Conservation (phyloP, 1,140 invertebrate species). For the Drosophila nigromelanica region DNA sequence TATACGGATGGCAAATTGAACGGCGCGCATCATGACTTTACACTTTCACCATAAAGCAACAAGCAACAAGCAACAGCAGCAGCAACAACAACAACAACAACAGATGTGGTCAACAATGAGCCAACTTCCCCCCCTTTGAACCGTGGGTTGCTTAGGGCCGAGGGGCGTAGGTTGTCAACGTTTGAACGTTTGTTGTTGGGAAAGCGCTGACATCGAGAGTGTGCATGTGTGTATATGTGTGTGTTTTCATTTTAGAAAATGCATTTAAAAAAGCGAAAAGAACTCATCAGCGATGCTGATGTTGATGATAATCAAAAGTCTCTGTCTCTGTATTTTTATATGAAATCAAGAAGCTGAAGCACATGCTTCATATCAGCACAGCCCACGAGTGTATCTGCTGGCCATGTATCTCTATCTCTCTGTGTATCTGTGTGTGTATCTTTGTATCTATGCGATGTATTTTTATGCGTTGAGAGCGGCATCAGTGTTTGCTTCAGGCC, state of each 20-base stretch:
- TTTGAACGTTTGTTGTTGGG: slow-evolving; percentile 37
- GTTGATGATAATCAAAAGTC: slow-evolving; percentile 58
- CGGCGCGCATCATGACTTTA: slow-evolving; percentile 66
- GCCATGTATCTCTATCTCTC: slow-evolving; percentile 32
- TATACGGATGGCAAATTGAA: slow-evolving; percentile 51
- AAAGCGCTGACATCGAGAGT: slow-evolving; percentile 42
- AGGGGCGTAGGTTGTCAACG: slow-evolving; percentile 46
- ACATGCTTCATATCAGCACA: neutral
- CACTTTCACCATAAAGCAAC: slow-evolving; percentile 60
- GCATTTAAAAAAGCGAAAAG: slow-evolving; percentile 72
- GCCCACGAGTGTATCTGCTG: slow-evolving; percentile 29
- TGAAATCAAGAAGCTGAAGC: slow-evolving; percentile 48
- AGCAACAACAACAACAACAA: slow-evolving; percentile 4
- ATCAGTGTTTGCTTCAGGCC: slow-evolving; percentile 57
- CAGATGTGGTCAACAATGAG: slow-evolving; percentile 70
- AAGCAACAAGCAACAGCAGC: slow-evolving; percentile 43
- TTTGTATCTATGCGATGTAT: slow-evolving; percentile 45
- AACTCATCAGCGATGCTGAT: slow-evolving; percentile 49
- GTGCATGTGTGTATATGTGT: neutral
- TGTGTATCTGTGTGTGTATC: slow-evolving; percentile 54
- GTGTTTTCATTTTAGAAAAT: slow-evolving; percentile 54
- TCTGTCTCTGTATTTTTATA: slow-evolving; percentile 25
- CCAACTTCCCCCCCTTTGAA: slow-evolving; percentile 26
- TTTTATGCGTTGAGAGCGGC: slow-evolving; percentile 50
- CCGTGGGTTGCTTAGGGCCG: slow-evolving; percentile 29